Evolutionary conservation across 2,888 invertebrate species (phyloP).

Genomic region (Lasioglossum villosulum): DNA sequence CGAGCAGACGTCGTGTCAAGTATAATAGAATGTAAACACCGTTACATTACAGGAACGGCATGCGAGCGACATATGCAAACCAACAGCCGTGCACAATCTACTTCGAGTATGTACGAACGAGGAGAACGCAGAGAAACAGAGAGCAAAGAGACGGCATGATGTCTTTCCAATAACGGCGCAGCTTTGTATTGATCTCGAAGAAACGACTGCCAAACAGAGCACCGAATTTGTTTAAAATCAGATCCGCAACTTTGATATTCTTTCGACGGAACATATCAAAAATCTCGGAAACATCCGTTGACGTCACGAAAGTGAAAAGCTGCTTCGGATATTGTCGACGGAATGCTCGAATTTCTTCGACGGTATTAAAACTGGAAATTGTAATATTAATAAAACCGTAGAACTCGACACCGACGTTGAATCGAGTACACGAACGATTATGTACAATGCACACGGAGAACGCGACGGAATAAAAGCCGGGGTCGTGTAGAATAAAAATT

Average conservation of each 20-base stretch:
- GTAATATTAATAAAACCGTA: neutral
- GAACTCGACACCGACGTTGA: neutral
- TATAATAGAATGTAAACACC: constrained; percentile 56
- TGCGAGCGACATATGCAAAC: constrained; percentile 44
- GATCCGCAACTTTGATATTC: neutral
- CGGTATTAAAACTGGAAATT: neutral
- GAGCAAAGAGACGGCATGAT: constrained; percentile 26
- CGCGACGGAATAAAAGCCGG: neutral
- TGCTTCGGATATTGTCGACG: neutral
- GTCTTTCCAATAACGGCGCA: constrained; percentile 45
- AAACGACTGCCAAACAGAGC: constrained; percentile 17
- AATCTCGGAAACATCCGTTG: neutral
- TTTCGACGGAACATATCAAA: neutral
- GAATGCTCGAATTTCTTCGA: neutral
- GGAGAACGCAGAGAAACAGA: constrained; percentile 9
- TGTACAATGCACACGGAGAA: neutral
- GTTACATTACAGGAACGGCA: constrained; percentile 39
- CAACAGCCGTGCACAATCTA: constrained; percentile 52
- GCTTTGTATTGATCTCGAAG: constrained; percentile 34
- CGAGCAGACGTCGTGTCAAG: constrained; percentile 38
- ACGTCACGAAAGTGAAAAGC: neutral
- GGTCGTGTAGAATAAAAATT: neutral
- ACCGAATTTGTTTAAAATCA: constrained; percentile 34
- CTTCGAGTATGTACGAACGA: constrained; percentile 37
- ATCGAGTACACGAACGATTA: neutral